Base-by-base conservation (phyloP, 2,113 vertebrate genomes). In the Isurus oxyrinchus region DNA sequence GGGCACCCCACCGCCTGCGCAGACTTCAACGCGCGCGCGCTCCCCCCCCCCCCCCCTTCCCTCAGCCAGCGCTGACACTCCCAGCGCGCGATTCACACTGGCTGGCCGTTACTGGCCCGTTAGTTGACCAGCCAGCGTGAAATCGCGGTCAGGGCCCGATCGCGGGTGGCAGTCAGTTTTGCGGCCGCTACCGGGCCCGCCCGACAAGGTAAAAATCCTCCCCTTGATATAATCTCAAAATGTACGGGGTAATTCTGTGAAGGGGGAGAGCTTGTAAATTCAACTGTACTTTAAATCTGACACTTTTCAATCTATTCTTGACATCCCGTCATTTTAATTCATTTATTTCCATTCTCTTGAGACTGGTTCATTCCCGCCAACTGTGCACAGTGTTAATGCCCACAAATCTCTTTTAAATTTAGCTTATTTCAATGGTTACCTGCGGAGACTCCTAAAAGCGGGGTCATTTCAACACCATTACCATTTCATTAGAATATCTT, bases 391-490 rank as follows among this genome's bases (percentile, higher is more conserved):
- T 95, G 67, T 69, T 55, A 95, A 95, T 72, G 49, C 44, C 49
- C 40, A 25, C 4, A 53, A 31, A 25, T 72, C 23, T 25, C 27
- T 95, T 95, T 95, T 69, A 95, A 95, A 72, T 72, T 95, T 35
- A 53, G 40, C 44, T 72, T 35, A 95, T 31, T 76, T 53, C 49
- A 35, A 19, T 55, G 67, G 27, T 31, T 53, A 95, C 66, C 94
- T 31, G 25, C 55, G 63, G 94, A 95, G 67, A 55, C 10, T 95
- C 53, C 67, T 72, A 55, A 95, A 95, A 72, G 66, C 94, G 72
- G 66, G 44, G 67, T 72, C 94, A 53, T 95, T 95, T 95, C 31
- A 95, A 67, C 94, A 35, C 94, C 67, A 95, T 95, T 95, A 95
- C 94, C 66, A 95, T 95, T 72, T 95, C 94, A 95, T 95, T 95